Evolutionary conservation across 1,140 invertebrate species (phyloP).

Genomic region (Chymomyza costata): DNA sequence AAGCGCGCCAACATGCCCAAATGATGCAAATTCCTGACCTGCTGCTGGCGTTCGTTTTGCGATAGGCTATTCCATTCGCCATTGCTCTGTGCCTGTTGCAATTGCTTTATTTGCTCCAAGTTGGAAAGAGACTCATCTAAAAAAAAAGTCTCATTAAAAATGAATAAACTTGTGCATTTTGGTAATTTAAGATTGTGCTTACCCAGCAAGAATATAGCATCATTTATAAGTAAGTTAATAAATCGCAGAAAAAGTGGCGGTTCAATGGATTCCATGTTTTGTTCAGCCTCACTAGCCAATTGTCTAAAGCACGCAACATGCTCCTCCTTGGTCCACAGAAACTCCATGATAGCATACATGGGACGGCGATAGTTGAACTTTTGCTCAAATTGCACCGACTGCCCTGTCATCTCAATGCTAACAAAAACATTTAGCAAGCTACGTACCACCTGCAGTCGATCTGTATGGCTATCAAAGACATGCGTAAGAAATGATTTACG

Average conservation of each 20-base stretch:
- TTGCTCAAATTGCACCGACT: constrained; percentile 96
- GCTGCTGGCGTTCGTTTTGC: constrained; percentile 85
- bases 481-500: constrained; percentile 81
- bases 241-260: constrained; percentile 95
- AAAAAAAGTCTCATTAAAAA: background rate
- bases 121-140: constrained; percentile 90
- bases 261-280: constrained; percentile 91
- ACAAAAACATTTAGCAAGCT: constrained; percentile 94
- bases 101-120: constrained; percentile 87
- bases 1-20: constrained; percentile 90
- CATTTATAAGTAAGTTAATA: constrained; percentile 96
- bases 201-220: constrained; percentile 89
- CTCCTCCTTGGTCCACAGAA: constrained; percentile 89
- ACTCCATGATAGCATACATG: constrained; percentile 96
- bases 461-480: constrained; percentile 86
- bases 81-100: constrained; percentile 83
- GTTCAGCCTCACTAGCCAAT: constrained; percentile 87
- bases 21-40: constrained; percentile 84
- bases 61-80: constrained; percentile 86
- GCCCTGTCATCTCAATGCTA: constrained; percentile 97
- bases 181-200: no score
- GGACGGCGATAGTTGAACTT: constrained; percentile 97
- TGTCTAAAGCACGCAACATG: constrained; percentile 85
- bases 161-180: no score
- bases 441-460: constrained; percentile 82